Percentiles rank a stretch among this genome's conserved stretches.
These are phyloP conservation scores for Alca torda DNA, from an alignment of 2,797 vertebrate species.

Conservation along the genomic window DNA sequence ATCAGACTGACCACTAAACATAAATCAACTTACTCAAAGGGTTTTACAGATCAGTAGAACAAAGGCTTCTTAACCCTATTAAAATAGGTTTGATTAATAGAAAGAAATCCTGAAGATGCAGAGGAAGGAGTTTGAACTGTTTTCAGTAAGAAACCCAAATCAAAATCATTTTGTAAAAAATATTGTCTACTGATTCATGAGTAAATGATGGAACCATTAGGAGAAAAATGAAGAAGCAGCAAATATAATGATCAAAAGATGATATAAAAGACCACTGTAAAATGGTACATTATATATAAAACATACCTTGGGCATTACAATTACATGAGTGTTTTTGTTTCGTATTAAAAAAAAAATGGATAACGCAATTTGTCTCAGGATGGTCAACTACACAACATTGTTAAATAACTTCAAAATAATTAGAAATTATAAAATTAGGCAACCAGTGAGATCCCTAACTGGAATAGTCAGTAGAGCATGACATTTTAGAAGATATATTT, in stretches of 20 bases:
- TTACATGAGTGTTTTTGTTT: neutral
- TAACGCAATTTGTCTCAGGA: neutral
- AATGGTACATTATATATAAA: neutral
- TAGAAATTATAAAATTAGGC: neutral
- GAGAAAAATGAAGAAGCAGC: neutral
- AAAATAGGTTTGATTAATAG: neutral
- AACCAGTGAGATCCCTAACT: neutral
- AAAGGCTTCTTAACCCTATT: slow-evolving; percentile 27
- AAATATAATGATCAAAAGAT: neutral
- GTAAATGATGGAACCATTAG: neutral
- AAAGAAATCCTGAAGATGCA: slow-evolving; percentile 39
- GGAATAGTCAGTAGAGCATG: neutral
- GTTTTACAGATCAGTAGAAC: neutral
- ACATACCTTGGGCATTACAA: neutral
- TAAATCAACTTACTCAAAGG: neutral
- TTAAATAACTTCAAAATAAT: neutral
- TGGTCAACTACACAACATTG: neutral
- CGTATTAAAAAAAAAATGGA: neutral
- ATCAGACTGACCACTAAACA: neutral
- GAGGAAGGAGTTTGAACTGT: neutral
- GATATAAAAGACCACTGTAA: neutral
- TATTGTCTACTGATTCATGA: slow-evolving; percentile 15
- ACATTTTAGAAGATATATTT: neutral
- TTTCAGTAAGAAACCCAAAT: neutral
- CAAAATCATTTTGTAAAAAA: slow-evolving; percentile 14